Evolutionary conservation across 2,888 invertebrate species (phyloP).

Genomic region (Trisateles emortualis): DNA sequence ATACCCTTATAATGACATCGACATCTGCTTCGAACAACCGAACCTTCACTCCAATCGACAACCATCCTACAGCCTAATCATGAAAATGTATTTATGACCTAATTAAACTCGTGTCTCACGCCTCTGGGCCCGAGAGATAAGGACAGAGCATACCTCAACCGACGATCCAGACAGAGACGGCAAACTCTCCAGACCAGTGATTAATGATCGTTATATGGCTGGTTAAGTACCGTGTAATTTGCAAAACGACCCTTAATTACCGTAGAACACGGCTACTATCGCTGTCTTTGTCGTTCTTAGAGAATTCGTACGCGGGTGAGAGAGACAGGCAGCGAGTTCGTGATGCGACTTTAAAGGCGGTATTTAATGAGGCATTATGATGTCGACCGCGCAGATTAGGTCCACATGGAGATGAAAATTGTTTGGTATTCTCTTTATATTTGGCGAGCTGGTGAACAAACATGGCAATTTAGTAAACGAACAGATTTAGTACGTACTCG

Average conservation of each 20-base stretch:
- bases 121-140: constrained; percentile 59
- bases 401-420: constrained; percentile 78
- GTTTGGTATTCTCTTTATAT: constrained; percentile 82
- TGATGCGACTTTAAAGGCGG: constrained; percentile 77
- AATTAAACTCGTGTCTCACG: constrained; percentile 83
- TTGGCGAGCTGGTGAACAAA: constrained; percentile 64
- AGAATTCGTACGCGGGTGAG: constrained; percentile 53
- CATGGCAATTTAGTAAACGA: constrained; percentile 64
- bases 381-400: constrained; percentile 83
- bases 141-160: constrained; percentile 48
- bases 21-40: constrained; percentile 68
- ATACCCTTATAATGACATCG: constrained; percentile 61
- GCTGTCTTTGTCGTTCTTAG: constrained; percentile 69
- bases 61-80: constrained; percentile 74
- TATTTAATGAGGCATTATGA: constrained; percentile 86
- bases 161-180: constrained; percentile 62
- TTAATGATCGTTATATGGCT: constrained; percentile 90
- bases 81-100: constrained; percentile 87
- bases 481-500: constrained; percentile 49
- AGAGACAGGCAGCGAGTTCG: constrained; percentile 61
- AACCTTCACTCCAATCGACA: constrained; percentile 58
- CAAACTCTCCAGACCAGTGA: constrained; percentile 78
- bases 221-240: constrained; percentile 92
- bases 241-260: constrained; percentile 91
- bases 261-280: constrained; percentile 82